Evolutionary conservation across 1,140 invertebrate genomes (phyloP).

Genomic region (Bathynomus jamesi): DNA sequence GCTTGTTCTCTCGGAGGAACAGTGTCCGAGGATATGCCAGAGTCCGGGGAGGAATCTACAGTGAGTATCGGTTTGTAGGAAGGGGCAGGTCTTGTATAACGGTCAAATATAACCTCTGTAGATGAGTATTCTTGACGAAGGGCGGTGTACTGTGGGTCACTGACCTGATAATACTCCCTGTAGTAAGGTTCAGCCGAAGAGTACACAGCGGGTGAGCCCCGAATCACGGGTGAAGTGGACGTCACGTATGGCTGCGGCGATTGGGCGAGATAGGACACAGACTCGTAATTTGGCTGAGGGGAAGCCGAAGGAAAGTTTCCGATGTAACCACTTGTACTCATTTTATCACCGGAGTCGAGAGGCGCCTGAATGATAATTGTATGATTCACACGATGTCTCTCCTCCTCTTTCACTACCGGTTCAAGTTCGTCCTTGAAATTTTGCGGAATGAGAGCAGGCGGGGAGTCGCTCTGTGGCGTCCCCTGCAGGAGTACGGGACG

Average conservation of each 20-base stretch:
- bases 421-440: slow-evolving; percentile 12
- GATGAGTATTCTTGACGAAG: slow-evolving; percentile 8
- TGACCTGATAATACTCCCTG: slow-evolving; percentile 5
- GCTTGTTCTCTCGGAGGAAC: not conserved
- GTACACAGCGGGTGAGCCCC: slow-evolving; percentile 3
- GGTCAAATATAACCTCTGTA: slow-evolving; percentile 1
- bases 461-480: slow-evolving; percentile 9
- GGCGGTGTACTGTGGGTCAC: slow-evolving; percentile 1
- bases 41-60: slow-evolving; percentile 14
- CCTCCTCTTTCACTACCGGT: slow-evolving; percentile 13
- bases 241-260: slow-evolving; percentile 14
- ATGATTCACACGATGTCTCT: slow-evolving; percentile 11
- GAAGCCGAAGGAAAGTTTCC: not conserved
- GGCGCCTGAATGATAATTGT: slow-evolving; percentile 8
- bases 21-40: slow-evolving; percentile 12
- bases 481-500: slow-evolving; percentile 9
- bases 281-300: slow-evolving; percentile 2
- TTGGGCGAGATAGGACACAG: slow-evolving; percentile 6
- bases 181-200: slow-evolving; percentile 13
- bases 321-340: slow-evolving; percentile 5
- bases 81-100: slow-evolving; percentile 7
- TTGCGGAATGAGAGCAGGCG: slow-evolving; percentile 10
- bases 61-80: slow-evolving; percentile 6
- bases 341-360: slow-evolving; percentile 8
- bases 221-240: slow-evolving; percentile 14